Evolutionary conservation across 2,888 invertebrate genomes (phyloP).

Genomic region (Nymphalis urticae): DNA sequence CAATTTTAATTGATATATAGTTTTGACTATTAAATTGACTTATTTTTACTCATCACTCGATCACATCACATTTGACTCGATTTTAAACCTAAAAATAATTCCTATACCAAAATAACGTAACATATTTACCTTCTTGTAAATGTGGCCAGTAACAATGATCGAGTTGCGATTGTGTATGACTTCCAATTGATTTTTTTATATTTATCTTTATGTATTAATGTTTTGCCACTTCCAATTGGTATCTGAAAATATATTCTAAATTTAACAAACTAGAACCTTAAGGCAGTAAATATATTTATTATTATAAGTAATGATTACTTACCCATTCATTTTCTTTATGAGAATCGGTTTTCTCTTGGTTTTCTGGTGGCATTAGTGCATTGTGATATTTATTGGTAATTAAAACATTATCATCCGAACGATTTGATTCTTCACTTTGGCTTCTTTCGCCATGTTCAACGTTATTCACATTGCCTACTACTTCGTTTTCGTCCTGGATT

Average conservation of each 20-base stretch:
- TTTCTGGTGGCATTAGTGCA: constrained; percentile 9
- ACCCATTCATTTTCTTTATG: constrained; percentile 43
- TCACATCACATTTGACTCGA: no score
- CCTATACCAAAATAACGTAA: not conserved
- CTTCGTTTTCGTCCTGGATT: constrained; percentile 41
- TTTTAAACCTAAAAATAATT: no score
- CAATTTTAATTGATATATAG: no score
- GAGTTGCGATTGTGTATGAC: constrained; percentile 73
- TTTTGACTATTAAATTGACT: no score
- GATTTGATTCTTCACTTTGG: constrained; percentile 44
- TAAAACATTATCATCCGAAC: constrained; percentile 48
- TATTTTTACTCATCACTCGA: no score
- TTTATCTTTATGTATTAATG: constrained; percentile 64
- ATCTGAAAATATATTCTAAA: constrained; percentile 51
- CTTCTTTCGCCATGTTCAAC: constrained; percentile 38
- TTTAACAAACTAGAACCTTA: not conserved
- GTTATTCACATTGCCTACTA: constrained; percentile 45
- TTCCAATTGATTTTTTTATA: constrained; percentile 73
- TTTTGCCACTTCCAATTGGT: constrained; percentile 71
- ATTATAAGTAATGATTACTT: not conserved
- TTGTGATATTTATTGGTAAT: constrained; percentile 47
- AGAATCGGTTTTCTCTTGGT: constrained; percentile 2
- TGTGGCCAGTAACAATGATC: constrained; percentile 70
- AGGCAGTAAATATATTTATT: not conserved
- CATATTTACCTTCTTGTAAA: constrained; percentile 66